Evolutionary conservation across 2,797 vertebrate genomes (phyloP), one percentile per base, ranked within the genome.

Genomic region (Sebastes taczanowskii): DNA sequence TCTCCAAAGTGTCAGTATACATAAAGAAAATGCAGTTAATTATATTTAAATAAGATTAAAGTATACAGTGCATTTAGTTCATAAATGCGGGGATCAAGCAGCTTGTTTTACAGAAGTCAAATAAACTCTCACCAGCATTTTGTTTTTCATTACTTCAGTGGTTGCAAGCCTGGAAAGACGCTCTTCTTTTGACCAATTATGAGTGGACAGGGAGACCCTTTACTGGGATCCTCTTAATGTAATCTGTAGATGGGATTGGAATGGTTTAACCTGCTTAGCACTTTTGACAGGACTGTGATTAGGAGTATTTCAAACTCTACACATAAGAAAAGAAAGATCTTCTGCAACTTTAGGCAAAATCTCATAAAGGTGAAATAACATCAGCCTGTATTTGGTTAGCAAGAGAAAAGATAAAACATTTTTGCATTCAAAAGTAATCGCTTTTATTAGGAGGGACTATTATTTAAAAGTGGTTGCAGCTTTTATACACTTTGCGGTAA

Each of bases 221-320:
- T n/a, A 66, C 62, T 55, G 69, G 74, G 80, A 92, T 89, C 90
- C 83, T 91, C 91, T 91, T 90, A 82, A 80, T 83, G 84, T 93
- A 89, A 92, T 77, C 89, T 84, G 74, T 71, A 82, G 86, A 89
- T 89, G 55, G 90, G 87, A 93, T 90, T 93, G 85, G 80, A 81
- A 82, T 72, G 84, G 75, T 91, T 91, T 90, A 88, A 91, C 80
- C 80, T 78, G 90, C 74, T 91, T 80, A 82, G 63, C 81, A 75
- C 80, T 69, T 86, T 87, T 70, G 52, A 81, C 74, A 34, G 46
- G 11, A 27, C 29, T 46, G 14, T 29, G 32, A 77, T 79, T 53
- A 63, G 9, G 65, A 67, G 71, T 65, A 55, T 68, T 78, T 82
- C 42, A 52, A 72, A 74, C 65, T 59, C 25, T 4, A 5, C 0